Conservation (phyloP, 2,888 invertebrate species). For the Arctia plantaginis region DNA sequence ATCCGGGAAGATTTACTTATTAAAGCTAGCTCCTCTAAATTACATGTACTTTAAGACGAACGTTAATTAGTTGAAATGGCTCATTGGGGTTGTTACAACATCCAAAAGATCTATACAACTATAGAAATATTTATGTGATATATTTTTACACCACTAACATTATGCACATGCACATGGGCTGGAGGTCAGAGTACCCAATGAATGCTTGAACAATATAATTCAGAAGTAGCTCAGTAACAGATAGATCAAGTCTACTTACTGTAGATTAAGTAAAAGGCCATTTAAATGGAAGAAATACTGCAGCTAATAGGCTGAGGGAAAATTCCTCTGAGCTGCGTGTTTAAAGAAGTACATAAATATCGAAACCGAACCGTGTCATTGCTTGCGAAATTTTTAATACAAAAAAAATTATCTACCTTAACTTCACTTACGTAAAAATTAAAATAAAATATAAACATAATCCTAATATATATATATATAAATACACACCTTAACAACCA, state of each 20-base stretch:
- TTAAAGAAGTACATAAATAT: not conserved
- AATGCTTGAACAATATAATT: not conserved
- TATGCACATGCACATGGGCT: not conserved
- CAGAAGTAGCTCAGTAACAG: too few species aligned
- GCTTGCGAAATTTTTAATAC: too few species aligned
- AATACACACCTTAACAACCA: conserved; percentile 90
- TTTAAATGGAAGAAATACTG: not conserved
- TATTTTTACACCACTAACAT: not conserved
- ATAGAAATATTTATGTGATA: not conserved
- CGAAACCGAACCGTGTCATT: not conserved
- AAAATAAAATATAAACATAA: too few species aligned
- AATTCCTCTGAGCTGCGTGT: not conserved
- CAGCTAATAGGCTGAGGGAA: not conserved
- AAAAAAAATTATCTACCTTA: too few species aligned
- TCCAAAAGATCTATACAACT: not conserved
- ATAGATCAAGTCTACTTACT: too few species aligned
- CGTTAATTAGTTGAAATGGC: conserved; percentile 7
- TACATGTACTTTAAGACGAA: conserved; percentile 7
- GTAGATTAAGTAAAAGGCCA: too few species aligned
- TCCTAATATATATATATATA: not conserved
- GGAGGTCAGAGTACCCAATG: not conserved
- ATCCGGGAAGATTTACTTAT: not conserved
- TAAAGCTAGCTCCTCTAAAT: not conserved
- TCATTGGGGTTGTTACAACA: not conserved
- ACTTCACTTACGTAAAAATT: too few species aligned